These are phyloP conservation scores for Bubalus kerabau DNA, from an alignment of 2,113 vertebrate species.

Conservation along the genomic window DNA sequence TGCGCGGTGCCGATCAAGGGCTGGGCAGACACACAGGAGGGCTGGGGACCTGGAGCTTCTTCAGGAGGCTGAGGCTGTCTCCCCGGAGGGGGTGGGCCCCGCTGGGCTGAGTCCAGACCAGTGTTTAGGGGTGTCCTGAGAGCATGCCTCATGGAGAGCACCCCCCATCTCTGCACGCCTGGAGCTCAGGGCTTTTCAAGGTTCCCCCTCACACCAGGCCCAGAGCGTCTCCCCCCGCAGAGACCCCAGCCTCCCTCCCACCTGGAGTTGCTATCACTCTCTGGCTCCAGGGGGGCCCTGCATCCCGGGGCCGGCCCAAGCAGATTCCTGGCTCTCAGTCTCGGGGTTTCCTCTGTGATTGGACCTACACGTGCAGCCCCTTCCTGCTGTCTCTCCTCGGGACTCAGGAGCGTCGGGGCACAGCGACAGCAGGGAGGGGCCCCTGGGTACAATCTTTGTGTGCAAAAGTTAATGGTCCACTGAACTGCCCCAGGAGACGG, in stretches of 20 bases:
- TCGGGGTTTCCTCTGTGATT: background rate
- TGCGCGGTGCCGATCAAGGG: background rate
- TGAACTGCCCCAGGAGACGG: background rate
- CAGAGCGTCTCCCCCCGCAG: background rate
- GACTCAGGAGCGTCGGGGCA: background rate
- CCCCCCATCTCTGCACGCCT: background rate
- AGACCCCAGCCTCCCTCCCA: background rate
- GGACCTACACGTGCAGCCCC: background rate
- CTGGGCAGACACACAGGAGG: background rate
- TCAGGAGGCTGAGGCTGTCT: background rate
- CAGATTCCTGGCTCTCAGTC: background rate
- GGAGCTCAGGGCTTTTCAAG: background rate
- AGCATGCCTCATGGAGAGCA: background rate
- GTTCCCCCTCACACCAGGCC: background rate
- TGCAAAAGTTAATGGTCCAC: slow-evolving; percentile 47
- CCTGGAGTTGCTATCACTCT: background rate
- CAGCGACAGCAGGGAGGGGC: background rate
- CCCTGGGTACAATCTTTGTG: slow-evolving; percentile 11
- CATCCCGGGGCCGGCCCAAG: background rate
- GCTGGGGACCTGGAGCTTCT: background rate
- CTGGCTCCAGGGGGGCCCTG: background rate
- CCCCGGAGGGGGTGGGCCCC: background rate
- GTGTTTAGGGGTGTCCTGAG: background rate
- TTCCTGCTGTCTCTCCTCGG: background rate
- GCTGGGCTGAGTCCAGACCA: background rate